phyloP scores from a whole-genome alignment of 2,797 vertebrate genomes.

The Pseudotriccus pelzelni region DNA sequence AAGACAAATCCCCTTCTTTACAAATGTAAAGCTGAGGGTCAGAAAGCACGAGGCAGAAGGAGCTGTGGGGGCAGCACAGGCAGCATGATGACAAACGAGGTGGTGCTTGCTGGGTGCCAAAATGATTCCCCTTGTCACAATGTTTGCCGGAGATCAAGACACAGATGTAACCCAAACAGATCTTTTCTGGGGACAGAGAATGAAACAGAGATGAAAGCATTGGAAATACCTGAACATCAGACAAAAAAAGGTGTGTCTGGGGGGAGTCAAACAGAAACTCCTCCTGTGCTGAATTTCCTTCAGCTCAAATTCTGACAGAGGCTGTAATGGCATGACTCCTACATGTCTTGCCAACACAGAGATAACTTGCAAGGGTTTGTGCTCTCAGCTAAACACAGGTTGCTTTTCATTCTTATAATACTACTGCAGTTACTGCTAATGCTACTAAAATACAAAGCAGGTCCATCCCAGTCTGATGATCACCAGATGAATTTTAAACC shows the following conservation, averaged over 20 bases:
- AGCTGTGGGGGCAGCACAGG: neutral
- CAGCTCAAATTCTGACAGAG: neutral
- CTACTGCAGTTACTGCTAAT: neutral
- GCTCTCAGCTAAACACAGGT: neutral
- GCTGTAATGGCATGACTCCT: fast-evolving
- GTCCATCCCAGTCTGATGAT: neutral
- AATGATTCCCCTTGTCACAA: neutral
- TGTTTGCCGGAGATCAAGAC: neutral
- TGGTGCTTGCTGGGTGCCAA: neutral
- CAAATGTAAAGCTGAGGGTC: neutral
- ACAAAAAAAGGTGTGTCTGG: neutral
- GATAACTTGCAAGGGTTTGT: fast-evolving
- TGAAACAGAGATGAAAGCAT: neutral
- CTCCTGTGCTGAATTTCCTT: neutral
- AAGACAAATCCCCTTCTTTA: neutral
- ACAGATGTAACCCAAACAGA: neutral
- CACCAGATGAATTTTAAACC: neutral
- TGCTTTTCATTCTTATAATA: neutral
- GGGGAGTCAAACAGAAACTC: neutral
- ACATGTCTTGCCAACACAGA: fast-evolving
- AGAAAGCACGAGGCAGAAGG: neutral
- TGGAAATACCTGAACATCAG: neutral
- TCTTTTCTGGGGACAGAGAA: neutral
- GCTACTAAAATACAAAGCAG: neutral
- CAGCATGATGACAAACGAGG: neutral